phyloP scores from a whole-genome alignment of 2,797 vertebrate genomes.

The Helostoma temminkii region DNA sequence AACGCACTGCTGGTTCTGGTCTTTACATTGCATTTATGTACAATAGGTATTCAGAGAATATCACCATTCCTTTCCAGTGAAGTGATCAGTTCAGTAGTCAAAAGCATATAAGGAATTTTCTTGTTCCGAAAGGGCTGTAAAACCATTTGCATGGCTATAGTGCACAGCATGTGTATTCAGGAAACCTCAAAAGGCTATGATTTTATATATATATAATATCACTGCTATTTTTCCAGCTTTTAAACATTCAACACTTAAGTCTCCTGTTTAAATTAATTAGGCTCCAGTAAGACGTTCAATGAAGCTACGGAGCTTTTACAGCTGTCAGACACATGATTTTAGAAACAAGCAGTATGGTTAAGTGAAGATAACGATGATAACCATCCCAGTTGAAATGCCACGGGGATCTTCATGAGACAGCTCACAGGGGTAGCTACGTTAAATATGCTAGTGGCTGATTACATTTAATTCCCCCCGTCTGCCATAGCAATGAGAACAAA shows the following conservation, averaged over 20 bases:
- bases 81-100: too few relatives aligned
- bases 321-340: conserved; percentile 44
- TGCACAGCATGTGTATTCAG: conserved; percentile 17
- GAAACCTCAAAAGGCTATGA: conserved; percentile 32
- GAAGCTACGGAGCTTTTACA: conserved; percentile 32
- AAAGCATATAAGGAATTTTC: too few relatives aligned
- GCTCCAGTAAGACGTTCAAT: conserved; percentile 30
- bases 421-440: conserved; percentile 72
- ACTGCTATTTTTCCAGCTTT: conserved; percentile 30
- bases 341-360: conserved; percentile 45
- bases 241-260: conserved; percentile 15
- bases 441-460: conserved; percentile 78
- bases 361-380: conserved; percentile 68
- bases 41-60: too few relatives aligned
- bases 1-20: too few relatives aligned
- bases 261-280: conserved; percentile 56
- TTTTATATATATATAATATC: too few relatives aligned
- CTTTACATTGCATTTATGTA: too few relatives aligned
- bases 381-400: conserved; percentile 49
- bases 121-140: conserved; percentile 30
- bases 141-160: conserved; percentile 14
- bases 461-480: conserved; percentile 73
- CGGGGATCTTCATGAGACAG: conserved; percentile 55
- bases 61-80: too few relatives aligned
- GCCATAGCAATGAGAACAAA: conserved; percentile 76